Base-by-base conservation (phyloP, 2,113 vertebrate genomes). In the Salvelinus namaycush region DNA sequence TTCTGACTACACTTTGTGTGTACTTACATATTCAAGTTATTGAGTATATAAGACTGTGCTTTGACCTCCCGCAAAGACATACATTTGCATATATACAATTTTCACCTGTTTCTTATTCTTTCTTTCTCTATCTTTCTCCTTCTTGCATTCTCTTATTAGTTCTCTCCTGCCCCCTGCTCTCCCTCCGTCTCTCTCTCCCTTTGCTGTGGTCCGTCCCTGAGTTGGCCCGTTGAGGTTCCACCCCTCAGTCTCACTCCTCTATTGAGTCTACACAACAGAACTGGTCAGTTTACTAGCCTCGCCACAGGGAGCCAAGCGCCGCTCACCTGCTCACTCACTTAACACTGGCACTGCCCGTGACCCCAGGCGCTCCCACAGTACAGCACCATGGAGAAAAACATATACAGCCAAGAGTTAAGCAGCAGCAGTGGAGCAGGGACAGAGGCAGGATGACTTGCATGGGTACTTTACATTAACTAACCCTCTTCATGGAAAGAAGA, bases 191-290 rank as follows among this genome's bases (percentile, higher is more conserved):
- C 39, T 44, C 39, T 11, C 39, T 44, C 39, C 39, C 39, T 11
- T 44, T 44, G 9, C 39, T 44, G 39, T 44, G 9, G 39, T 44
- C 39, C 11, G 39, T 44, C 39, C 39, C 39, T 12, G 39, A 44
- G 39, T 12, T 44, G 39, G 9, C 39, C 39, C 39, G 39, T 44
- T 44, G 39, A 11, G 39, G 39, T 44, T 44, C 9, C 39, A 44
- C 39, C 39, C 39, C 77, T 54, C 76, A 77, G 67, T 89, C 86
- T 89, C 87, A 86, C 82, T 34, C 77, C 76, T 81, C 86, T 76
- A 89, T 91, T 93, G 87, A 92, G 83, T 80, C 78, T 80, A 87
- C 84, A 88, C 83, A 90, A 86, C 86, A 81, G 83, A 70, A 12
- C 81, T 72, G 85, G 87, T 93, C 90, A 87, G 70, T 80, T 92